Conservation (phyloP, 2,888 invertebrate genomes). For the Tenthredo scrophulariae region DNA sequence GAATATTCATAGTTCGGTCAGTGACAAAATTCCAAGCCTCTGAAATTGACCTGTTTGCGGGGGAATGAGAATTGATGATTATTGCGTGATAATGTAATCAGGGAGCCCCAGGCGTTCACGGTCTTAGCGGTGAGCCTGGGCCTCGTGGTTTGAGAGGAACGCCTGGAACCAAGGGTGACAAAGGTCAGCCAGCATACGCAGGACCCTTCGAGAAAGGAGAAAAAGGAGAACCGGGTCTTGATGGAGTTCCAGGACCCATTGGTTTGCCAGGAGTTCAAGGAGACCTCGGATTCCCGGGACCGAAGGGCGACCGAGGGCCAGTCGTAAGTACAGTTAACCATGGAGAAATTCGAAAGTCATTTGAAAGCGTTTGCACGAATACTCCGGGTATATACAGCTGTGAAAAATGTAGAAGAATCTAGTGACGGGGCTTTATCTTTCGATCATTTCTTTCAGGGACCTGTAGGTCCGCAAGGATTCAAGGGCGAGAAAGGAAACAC, state of each 20-base stretch:
- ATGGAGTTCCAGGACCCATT: conserved; percentile 85
- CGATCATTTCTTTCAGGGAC: conserved; percentile 80
- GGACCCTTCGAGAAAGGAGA: conserved; percentile 88
- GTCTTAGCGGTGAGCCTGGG: conserved; percentile 86
- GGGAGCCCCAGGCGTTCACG: conserved; percentile 88
- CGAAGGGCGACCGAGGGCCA: conserved; percentile 83
- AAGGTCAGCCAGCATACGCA: conserved; percentile 89
- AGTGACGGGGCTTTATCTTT: neutral
- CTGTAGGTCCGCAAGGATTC: conserved; percentile 84
- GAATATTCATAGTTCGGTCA: too few species aligned
- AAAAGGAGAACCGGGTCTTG: conserved; percentile 91
- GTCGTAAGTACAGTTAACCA: conserved; percentile 78
- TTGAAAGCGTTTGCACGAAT: too few species aligned
- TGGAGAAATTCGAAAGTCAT: neutral
- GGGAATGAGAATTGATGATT: neutral
- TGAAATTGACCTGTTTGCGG: neutral
- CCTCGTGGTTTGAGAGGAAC: conserved; percentile 87
- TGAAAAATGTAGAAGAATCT: neutral
- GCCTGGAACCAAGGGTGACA: conserved; percentile 86
- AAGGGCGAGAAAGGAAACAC: conserved; percentile 83
- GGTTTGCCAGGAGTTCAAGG: conserved; percentile 85
- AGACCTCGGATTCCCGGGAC: conserved; percentile 81
- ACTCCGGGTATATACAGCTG: too few species aligned
- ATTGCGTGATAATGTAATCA: conserved; percentile 69
- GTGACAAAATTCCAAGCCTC: neutral